phyloP scores from a whole-genome alignment of 2,113 vertebrate species.

The Myrmophylax atrothorax region DNA sequence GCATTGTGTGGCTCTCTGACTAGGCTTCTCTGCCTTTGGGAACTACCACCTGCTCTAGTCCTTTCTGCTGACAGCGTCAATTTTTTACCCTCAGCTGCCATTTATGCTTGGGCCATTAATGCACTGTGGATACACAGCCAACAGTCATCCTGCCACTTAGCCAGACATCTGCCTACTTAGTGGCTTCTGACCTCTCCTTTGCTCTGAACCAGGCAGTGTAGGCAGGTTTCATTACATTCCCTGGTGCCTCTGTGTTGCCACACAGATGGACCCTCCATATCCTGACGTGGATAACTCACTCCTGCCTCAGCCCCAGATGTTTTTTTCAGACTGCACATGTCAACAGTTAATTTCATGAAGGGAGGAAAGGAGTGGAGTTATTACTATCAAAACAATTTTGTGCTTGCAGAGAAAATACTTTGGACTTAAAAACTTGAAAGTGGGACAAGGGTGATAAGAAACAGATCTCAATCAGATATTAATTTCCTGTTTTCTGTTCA shows the following conservation, averaged over 20 bases:
- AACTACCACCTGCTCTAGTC: background rate
- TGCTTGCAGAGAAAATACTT: conserved; percentile 21
- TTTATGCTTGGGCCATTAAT: background rate
- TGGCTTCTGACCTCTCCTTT: background rate
- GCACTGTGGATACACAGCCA: background rate
- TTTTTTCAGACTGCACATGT: background rate
- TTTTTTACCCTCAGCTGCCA: background rate
- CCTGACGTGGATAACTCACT: accelerated
- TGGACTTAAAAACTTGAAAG: conserved; percentile 1
- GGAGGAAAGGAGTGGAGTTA: background rate
- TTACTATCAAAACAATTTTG: conserved; percentile 12
- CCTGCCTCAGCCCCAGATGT: background rate
- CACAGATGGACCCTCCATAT: background rate
- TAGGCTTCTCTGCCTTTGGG: background rate
- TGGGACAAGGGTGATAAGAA: conserved; percentile 31
- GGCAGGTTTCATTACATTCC: background rate
- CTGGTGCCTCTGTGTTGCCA: background rate
- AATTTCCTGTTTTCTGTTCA: conserved; percentile 47
- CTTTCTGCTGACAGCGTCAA: background rate
- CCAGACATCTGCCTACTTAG: background rate
- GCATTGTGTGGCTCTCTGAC: background rate
- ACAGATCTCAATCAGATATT: conserved; percentile 27
- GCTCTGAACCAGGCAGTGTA: background rate
- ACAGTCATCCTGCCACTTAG: background rate
- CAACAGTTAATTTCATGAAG: background rate